Conservation (phyloP, 2,797 vertebrate species). For the Muscicapa striata region DNA sequence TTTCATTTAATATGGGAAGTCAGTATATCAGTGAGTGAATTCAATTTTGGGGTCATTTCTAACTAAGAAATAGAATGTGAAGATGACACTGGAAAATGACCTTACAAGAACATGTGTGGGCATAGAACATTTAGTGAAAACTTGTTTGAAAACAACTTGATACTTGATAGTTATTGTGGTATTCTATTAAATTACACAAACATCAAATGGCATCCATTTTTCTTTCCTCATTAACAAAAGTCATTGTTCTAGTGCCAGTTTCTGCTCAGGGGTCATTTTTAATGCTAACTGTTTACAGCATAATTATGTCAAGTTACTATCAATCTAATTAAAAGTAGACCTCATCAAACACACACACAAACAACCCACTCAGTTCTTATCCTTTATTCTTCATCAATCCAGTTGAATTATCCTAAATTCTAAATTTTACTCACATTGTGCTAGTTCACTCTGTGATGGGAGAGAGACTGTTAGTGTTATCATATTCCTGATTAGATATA, state of each 20-base stretch:
- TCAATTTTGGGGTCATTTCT: background rate
- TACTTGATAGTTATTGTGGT: background rate
- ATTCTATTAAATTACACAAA: background rate
- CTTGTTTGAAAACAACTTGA: background rate
- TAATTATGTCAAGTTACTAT: background rate
- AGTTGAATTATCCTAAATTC: background rate
- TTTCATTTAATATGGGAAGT: background rate
- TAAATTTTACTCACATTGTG: background rate
- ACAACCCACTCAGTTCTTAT: background rate
- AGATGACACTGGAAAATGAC: background rate
- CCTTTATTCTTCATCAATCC: background rate
- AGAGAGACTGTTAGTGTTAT: background rate
- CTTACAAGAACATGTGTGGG: background rate
- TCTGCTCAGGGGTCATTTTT: background rate
- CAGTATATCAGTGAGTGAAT: background rate
- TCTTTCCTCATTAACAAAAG: background rate
- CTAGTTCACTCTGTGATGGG: background rate
- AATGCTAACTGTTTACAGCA: background rate
- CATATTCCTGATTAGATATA: background rate
- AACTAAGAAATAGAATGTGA: background rate
- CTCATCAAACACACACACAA: background rate
- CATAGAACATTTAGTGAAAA: background rate
- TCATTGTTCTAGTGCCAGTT: background rate
- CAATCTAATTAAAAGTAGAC: background rate
- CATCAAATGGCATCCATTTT: background rate